A percentile compares a stretch with the other conserved stretches of the same genome.
phyloP scores from a whole-genome alignment of 2,888 invertebrate genomes.

The Hedychridium roseum region DNA sequence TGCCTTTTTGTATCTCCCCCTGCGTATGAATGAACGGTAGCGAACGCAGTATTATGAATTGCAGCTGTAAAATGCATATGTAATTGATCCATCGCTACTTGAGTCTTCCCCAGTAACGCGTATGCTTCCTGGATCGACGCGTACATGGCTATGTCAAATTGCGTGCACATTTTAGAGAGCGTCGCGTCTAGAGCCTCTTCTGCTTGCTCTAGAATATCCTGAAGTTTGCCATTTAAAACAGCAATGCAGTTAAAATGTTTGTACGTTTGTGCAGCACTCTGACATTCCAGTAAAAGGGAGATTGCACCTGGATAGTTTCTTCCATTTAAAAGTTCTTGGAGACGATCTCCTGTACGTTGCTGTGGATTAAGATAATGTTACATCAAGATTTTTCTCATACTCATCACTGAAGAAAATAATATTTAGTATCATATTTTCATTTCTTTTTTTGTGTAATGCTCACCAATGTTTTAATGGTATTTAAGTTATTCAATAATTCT shows the following conservation, averaged over 20 bases:
- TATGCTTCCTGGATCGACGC: slow-evolving; percentile 88
- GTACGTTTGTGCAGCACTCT: slow-evolving; percentile 83
- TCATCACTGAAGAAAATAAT: neutral
- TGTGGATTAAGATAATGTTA: too few species aligned
- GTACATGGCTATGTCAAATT: slow-evolving; percentile 76
- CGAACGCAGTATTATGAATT: slow-evolving; percentile 81
- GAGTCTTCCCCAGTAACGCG: slow-evolving; percentile 86
- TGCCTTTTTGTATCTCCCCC: slow-evolving; percentile 72
- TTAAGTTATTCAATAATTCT: slow-evolving; percentile 80
- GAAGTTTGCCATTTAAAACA: slow-evolving; percentile 83
- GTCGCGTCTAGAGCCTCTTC: slow-evolving; percentile 92
- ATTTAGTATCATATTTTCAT: neutral
- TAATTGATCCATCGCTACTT: slow-evolving; percentile 92
- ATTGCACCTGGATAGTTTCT: slow-evolving; percentile 92
- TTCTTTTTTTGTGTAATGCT: slow-evolving; percentile 35
- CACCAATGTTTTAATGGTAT: slow-evolving; percentile 81
- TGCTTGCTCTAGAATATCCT: slow-evolving; percentile 89
- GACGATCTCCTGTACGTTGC: slow-evolving; percentile 84
- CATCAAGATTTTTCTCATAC: neutral
- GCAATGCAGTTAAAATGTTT: slow-evolving; percentile 92
- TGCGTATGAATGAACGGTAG: slow-evolving; percentile 68
- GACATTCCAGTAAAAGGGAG: slow-evolving; percentile 86
- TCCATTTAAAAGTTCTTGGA: slow-evolving; percentile 81
- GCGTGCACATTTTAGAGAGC: slow-evolving; percentile 74
- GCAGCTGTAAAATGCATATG: slow-evolving; percentile 95